Base-by-base conservation (phyloP, 2,888 invertebrate species). In the Chrysolina oricalcia region DNA sequence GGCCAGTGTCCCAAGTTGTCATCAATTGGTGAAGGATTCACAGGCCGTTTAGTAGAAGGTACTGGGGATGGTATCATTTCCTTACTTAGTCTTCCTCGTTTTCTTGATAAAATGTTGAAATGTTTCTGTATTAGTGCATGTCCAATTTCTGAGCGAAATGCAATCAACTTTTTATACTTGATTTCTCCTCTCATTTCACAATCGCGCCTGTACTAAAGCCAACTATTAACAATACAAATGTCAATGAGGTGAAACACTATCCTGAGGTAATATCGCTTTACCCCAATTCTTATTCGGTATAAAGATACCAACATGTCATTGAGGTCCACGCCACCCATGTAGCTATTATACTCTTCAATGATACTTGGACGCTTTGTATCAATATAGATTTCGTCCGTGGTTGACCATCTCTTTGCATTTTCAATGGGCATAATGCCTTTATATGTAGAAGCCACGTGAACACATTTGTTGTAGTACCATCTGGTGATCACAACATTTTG, bases 241-340 rank as follows among this genome's bases (percentile, higher is more conserved):
- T 59, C 19, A 19, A n/a, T 17, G 11, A 59, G 59, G 19, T 59
- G 59, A 27, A 59, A 59, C 21, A 59, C 59, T 11, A 59, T 59
- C 19, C 27, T 15, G 11, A 59, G 27, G 19, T 59, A 59, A 13
- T 23, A 59, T 21, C 19, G 59, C 27, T 59, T 59, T 4, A 15
- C 59, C 19, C 59, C 59, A 17, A 59, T 59, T 17, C 27, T 59
- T 11, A 27, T 59, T 59, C 19, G 19, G 19, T 59, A 59, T 59
- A 59, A 59, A 17, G 59, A 19, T 27, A 59, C 59, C 27, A 59
- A 59, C 59, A 59, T 59, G 19, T 59, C 59, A 17, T 59, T 59
- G 19, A 59, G 59, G 19, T 59, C 62, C 4, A 62, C 23, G 3
- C 62, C 21, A 27, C 21, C 21, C 62, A 62, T 62, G 62, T 62